A percentile compares a stretch with the other conserved stretches of the same genome.
Conservation (phyloP, 1,140 invertebrate species). For the Rhyzopertha dominica region DNA sequence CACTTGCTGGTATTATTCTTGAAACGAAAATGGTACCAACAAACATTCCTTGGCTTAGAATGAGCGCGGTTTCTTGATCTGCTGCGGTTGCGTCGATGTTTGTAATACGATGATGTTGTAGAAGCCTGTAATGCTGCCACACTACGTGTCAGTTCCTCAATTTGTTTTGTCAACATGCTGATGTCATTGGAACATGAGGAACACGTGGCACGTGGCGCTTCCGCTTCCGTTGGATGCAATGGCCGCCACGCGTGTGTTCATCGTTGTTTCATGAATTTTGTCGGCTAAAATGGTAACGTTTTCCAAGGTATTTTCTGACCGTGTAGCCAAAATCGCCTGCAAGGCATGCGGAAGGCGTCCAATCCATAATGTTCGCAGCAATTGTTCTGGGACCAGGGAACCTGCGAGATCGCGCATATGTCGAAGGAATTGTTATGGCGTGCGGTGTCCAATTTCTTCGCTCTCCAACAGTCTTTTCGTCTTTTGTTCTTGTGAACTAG, state of each 20-base stretch:
- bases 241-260: conserved; percentile 4
- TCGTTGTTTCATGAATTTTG: neutral
- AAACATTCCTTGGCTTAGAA: too few species aligned
- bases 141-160: too few species aligned
- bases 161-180: too few species aligned
- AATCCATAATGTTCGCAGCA: neutral
- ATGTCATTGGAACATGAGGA: too few species aligned
- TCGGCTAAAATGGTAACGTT: neutral
- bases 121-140: too few species aligned
- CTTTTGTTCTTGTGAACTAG: neutral
- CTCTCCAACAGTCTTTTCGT: neutral
- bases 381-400: neutral
- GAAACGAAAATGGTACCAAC: too few species aligned
- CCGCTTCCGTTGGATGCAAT: too few species aligned
- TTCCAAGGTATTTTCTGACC: neutral
- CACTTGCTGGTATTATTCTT: neutral
- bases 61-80: too few species aligned
- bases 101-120: too few species aligned
- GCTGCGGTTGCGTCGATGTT: too few species aligned
- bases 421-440: conserved; percentile 3
- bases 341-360: neutral
- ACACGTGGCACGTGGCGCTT: too few species aligned
- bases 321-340: neutral
- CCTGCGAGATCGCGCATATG: conserved; percentile 1
- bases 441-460: conserved; percentile 1